Evolutionary conservation across 2,888 invertebrate genomes (phyloP), one percentile per base, ranked within the genome.

Genomic region (Sinodicranocentrus sp.): DNA sequence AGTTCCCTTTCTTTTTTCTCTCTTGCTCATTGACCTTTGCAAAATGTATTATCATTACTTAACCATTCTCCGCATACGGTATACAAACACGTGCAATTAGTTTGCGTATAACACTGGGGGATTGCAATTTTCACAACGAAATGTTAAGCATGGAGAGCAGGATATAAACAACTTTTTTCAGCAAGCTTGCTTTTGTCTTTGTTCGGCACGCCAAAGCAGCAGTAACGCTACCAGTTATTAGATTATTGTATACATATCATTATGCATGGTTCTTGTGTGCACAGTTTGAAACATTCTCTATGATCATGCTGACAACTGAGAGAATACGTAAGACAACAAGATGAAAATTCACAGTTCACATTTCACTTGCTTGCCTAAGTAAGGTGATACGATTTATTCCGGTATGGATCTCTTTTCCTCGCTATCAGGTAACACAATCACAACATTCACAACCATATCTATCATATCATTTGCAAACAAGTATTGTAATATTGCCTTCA

Each of bases 21-120:
- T 65, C 23, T n/a, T 76, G 76, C 82, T 76, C 82, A 76, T 61
- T 82, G 82, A 82, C 82, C 82, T 82, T 82, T 70, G 52, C 26
- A 75, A 33, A 63, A 17, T 33, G 10, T 19, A 57, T 57, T 63
- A 33, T 63, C 33, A n/a, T 15, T 48, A 48, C 48, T 48, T 48
- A 57, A n/a, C n/a, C n/a, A n/a, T n/a, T n/a, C 57, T 25, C 19
- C 25, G 57, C 57, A 25, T 23, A 17, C 52, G 1, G 5, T 8
- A 17, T 19, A 19, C 52, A n/a, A n/a, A n/a, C n/a, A n/a, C n/a
- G n/a, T n/a, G n/a, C 5, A 33, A 48, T 48, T 48, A 3, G 2
- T n/a, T 48, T 17, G 17, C 48, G 15, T n/a, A 15, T 5, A 48
- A 48, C 3, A 48, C 48, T 10, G n/a, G 17, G 8, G 33, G 33